phyloP scores from a whole-genome alignment of 2,113 vertebrate genomes.

The Guaruba guarouba region DNA sequence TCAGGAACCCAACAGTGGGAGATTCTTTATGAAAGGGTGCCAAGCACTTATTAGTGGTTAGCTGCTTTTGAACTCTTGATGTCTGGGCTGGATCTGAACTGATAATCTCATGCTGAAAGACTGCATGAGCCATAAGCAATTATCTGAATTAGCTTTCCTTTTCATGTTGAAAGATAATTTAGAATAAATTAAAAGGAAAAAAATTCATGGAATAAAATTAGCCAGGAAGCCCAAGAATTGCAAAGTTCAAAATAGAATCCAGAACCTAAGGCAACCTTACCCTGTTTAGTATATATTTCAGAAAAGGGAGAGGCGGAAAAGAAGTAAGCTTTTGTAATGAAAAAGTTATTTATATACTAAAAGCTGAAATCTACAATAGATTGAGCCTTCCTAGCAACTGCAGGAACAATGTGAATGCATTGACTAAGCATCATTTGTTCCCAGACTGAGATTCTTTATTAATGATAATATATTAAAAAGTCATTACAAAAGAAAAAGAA shows the following conservation, averaged over 20 bases:
- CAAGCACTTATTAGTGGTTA: background rate
- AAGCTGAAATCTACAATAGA: background rate
- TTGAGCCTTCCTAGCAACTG: background rate
- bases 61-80: background rate
- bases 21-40: background rate
- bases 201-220: background rate
- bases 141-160: background rate
- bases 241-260: background rate
- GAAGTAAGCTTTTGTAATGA: background rate
- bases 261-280: background rate
- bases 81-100: background rate
- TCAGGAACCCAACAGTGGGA: background rate
- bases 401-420: background rate
- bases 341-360: background rate
- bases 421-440: background rate
- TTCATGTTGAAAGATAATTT: background rate
- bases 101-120: background rate
- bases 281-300: background rate
- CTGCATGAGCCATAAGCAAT: background rate
- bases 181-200: background rate
- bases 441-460: background rate
- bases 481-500: background rate
- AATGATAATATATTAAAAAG: background rate
- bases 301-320: background rate
- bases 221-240: background rate